A percentile compares a stretch with the other conserved stretches of the same genome.
Conservation (phyloP, 2,888 invertebrate genomes). For the Argyresthia albistria region DNA sequence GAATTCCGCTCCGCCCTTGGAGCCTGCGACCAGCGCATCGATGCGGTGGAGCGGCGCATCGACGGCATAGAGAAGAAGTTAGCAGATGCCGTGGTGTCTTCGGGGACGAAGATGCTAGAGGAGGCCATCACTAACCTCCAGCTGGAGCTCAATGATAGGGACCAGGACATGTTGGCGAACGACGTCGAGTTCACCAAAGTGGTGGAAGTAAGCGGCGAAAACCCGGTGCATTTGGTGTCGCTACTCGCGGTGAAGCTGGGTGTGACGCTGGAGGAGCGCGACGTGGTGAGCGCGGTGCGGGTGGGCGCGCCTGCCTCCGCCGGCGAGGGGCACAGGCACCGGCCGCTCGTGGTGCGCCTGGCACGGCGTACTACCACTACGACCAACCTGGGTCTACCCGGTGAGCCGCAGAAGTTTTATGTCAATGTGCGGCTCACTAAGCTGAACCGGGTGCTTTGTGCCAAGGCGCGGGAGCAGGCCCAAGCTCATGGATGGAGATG, state of each 20-base stretch:
- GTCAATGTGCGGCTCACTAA: slow-evolving; percentile 14
- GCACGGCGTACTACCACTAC: slow-evolving; percentile 12
- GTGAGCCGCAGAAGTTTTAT: slow-evolving; percentile 8
- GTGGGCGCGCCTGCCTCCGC: not conserved
- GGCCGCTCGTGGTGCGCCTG: slow-evolving; percentile 10
- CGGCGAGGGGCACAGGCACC: slow-evolving; percentile 4
- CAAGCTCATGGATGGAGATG: slow-evolving; percentile 7
- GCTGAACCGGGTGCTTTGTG: slow-evolving; percentile 13
- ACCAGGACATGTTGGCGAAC: not conserved
- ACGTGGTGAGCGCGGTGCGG: not conserved
- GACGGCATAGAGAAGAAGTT: not conserved
- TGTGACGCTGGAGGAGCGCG: not conserved
- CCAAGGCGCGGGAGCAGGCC: slow-evolving; percentile 9
- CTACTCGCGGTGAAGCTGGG: not conserved
- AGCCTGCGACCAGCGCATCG: not conserved
- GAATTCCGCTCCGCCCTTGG: not conserved
- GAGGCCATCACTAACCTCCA: not conserved
- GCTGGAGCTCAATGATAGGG: not conserved
- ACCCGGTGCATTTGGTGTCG: not conserved
- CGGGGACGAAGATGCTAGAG: not conserved
- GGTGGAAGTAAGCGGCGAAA: not conserved
- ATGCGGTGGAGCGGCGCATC: not conserved
- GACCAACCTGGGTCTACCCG: slow-evolving; percentile 8
- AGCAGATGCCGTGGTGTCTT: not conserved
- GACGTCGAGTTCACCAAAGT: not conserved